These are phyloP conservation scores for Eublepharis macularius DNA, from an alignment of 2,113 vertebrate genomes.

Conservation along the genomic window DNA sequence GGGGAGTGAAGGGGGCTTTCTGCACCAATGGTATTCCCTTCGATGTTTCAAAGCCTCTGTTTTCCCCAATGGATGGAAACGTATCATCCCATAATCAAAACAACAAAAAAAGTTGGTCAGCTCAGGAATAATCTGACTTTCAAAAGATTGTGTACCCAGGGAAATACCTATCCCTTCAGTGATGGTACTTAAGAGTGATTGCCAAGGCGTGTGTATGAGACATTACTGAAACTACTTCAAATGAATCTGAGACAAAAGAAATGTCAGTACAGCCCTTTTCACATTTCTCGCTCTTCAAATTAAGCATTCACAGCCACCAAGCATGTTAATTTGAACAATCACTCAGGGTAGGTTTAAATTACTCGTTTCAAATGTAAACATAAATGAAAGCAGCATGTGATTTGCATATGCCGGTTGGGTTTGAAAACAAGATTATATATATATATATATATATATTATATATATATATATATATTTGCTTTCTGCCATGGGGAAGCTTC, in stretches of 20 bases:
- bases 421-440: neutral
- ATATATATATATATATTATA: too few relatives aligned
- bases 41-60: neutral
- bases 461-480: too few relatives aligned
- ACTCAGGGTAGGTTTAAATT: constrained; percentile 18
- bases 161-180: neutral
- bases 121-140: neutral
- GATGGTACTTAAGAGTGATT: neutral
- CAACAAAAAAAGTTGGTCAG: neutral
- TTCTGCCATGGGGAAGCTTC: neutral
- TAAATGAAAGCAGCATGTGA: constrained; percentile 9
- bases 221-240: neutral
- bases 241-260: constrained; percentile 10
- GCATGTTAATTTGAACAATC: neutral
- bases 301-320: neutral
- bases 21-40: neutral
- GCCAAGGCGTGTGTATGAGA: neutral
- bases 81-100: neutral
- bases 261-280: neutral
- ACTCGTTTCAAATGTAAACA: constrained; percentile 11
- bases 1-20: too few relatives aligned
- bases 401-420: constrained; percentile 1
- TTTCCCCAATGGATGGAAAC: neutral
- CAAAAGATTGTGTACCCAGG: neutral
- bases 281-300: neutral